phyloP scores from a whole-genome alignment of 2,113 vertebrate species.

The Pachypanchax playfairii region DNA sequence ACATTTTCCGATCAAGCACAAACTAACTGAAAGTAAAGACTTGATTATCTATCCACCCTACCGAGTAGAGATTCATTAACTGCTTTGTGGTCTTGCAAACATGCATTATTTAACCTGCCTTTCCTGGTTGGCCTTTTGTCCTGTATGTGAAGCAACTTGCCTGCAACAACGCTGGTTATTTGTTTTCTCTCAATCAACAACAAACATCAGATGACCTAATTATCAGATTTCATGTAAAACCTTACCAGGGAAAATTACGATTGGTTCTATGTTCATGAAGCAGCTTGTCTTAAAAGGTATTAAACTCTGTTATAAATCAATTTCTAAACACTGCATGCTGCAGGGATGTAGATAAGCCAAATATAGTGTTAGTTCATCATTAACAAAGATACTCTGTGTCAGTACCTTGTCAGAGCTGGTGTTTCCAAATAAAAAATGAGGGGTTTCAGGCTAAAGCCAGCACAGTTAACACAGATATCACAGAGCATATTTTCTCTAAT shows the following conservation, averaged over 20 bases:
- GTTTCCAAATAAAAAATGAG: no score
- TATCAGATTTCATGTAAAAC: not conserved
- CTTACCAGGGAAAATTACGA: not conserved
- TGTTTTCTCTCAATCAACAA: not conserved
- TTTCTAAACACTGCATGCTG: not conserved
- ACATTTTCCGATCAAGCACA: not conserved
- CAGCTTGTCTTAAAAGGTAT: no score
- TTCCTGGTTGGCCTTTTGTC: not conserved
- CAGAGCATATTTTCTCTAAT: not conserved
- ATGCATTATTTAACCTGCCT: not conserved
- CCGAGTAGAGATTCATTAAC: not conserved
- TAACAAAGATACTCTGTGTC: no score
- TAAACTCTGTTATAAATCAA: no score
- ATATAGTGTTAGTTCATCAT: not conserved
- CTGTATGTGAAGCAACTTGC: conserved; percentile 6
- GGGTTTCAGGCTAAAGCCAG: conserved; percentile 18
- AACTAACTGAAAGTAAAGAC: not conserved
- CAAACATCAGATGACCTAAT: not conserved
- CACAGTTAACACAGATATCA: no score
- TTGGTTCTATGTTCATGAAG: no score
- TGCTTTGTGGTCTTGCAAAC: not conserved
- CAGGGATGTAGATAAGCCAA: not conserved
- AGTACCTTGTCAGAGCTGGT: no score
- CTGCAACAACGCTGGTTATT: not conserved
- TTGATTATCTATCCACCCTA: not conserved